Percentiles rank a stretch among this genome's conserved stretches.
These are phyloP conservation scores for Cranoglanis bouderius DNA, from an alignment of 2,113 vertebrate genomes.

Conservation along the genomic window DNA sequence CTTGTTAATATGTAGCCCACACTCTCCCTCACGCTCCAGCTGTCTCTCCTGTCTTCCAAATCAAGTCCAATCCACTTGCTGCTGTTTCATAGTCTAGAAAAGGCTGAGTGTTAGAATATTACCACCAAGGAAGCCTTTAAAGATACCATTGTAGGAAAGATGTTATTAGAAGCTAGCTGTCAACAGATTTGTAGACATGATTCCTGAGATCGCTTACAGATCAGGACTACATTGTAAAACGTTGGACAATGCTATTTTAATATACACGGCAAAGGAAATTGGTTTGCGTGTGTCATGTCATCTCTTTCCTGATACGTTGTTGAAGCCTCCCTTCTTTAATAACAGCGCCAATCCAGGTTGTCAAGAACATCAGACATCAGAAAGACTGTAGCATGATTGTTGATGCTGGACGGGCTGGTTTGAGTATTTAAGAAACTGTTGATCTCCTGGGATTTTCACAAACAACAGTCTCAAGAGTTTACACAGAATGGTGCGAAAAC, in stretches of 20 bases:
- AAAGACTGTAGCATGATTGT: background rate
- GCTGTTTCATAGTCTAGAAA: background rate
- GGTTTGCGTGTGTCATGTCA: background rate
- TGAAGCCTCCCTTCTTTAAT: background rate
- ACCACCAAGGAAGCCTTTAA: background rate
- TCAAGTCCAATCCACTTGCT: background rate
- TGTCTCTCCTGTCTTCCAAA: background rate
- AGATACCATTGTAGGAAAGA: background rate
- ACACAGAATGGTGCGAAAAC: background rate
- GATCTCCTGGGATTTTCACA: background rate
- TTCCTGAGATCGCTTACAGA: background rate
- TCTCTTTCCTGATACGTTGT: background rate
- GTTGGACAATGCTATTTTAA: background rate
- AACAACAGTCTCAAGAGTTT: background rate
- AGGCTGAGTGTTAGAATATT: constrained; percentile 2
- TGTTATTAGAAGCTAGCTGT: constrained; percentile 4
- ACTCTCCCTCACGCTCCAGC: constrained; percentile 24
- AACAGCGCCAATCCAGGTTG: background rate
- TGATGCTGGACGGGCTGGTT: background rate
- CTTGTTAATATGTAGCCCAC: constrained; percentile 28
- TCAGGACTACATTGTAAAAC: background rate
- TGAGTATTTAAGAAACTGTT: background rate
- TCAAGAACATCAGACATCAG: background rate
- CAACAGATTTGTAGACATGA: background rate
- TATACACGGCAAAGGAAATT: background rate